Conservation (phyloP, 2,113 vertebrate genomes). For the Hoplias malabaricus region DNA sequence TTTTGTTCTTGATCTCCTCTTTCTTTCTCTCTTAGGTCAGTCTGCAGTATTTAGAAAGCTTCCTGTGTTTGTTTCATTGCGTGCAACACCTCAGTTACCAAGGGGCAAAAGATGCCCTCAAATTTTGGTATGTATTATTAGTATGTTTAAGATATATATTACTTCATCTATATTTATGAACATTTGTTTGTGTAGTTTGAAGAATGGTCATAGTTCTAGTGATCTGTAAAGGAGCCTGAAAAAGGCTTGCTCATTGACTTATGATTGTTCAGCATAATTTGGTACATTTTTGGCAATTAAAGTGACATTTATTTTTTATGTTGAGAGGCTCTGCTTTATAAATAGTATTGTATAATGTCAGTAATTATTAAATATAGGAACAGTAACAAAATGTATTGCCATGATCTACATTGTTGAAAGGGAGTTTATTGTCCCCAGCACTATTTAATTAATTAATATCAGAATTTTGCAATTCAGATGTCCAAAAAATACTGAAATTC, state of each 20-base stretch:
- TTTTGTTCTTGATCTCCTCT: not conserved
- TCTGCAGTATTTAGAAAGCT: conserved; percentile 76
- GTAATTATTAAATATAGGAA: not conserved
- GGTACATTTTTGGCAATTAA: too few species aligned
- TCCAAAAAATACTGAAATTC: too few species aligned
- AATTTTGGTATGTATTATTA: conserved; percentile 70
- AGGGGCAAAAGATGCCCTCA: conserved; percentile 67
- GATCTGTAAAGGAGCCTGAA: too few species aligned
- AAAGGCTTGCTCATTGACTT: not conserved
- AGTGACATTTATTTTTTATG: too few species aligned
- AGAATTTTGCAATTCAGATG: too few species aligned
- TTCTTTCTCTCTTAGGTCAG: conserved; percentile 65
- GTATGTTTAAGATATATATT: not conserved
- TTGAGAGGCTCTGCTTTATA: not conserved
- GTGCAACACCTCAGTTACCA: conserved; percentile 64
- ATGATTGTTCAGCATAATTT: too few species aligned
- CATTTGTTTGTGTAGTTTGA: not conserved
- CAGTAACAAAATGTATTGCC: too few species aligned
- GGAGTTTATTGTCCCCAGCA: not conserved
- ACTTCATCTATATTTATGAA: not conserved
- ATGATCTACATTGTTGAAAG: too few species aligned
- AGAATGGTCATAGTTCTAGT: not conserved
- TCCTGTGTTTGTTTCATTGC: conserved; percentile 78
- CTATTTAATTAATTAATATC: too few species aligned
- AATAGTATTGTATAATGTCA: not conserved